phyloP scores from a whole-genome alignment of 53 echinoderm and acorn worm genomes.

The Apostichopus leukothele region DNA sequence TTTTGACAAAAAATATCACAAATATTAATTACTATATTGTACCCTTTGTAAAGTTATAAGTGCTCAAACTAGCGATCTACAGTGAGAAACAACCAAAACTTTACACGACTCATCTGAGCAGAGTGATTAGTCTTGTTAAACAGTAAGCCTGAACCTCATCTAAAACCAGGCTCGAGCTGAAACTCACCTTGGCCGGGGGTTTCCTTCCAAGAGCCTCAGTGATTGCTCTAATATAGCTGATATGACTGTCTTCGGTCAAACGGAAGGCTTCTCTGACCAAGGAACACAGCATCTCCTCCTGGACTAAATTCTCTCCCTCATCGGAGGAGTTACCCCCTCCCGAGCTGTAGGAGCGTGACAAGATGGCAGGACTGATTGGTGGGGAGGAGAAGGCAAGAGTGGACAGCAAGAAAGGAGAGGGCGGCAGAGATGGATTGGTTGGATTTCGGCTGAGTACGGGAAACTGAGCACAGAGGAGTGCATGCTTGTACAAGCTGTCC shows the following conservation, averaged over 20 bases:
- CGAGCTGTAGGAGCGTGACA: constrained; percentile 37
- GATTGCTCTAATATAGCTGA: constrained; percentile 73
- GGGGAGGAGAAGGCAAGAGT: constrained; percentile 33
- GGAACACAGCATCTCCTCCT: constrained; percentile 82
- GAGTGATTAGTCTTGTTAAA: too few relatives aligned
- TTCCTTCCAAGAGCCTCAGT: constrained; percentile 69
- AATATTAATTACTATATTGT: too few relatives aligned
- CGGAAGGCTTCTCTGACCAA: constrained; percentile 78
- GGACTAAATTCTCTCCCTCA: constrained; percentile 67
- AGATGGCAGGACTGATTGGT: constrained; percentile 38
- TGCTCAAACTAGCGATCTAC: too few relatives aligned
- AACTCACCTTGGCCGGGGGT: constrained; percentile 82
- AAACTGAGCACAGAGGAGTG: constrained; percentile 90
- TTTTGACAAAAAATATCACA: too few relatives aligned
- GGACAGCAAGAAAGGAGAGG: constrained; percentile 48
- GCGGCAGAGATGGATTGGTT: constrained; percentile 5
- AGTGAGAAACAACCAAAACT: too few relatives aligned
- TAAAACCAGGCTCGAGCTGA: too few relatives aligned
- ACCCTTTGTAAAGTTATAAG: too few relatives aligned
- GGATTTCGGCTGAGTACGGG: constrained; percentile 70
- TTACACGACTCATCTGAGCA: too few relatives aligned
- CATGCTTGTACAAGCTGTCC: constrained; percentile 80
- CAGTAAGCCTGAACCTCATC: too few relatives aligned
- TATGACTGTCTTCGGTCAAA: constrained; percentile 79
- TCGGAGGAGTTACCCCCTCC: constrained; percentile 62